Percentiles rank a stretch among this genome's conserved stretches.
Evolutionary conservation across 2,113 vertebrate species (phyloP).

Genomic region (Varanus komodoensis): DNA sequence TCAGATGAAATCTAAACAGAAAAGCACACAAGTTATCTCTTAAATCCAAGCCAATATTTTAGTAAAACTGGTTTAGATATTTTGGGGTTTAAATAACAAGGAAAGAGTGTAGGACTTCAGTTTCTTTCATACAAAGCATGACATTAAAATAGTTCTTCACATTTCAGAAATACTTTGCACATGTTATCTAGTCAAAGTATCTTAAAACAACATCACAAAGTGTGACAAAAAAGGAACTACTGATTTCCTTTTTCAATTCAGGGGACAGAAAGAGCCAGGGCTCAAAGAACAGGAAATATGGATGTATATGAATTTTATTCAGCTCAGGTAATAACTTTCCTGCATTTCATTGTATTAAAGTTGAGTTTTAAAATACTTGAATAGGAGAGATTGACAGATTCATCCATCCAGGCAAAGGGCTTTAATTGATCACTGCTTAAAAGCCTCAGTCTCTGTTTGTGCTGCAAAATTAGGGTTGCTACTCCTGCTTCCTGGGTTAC

Average conservation of each 20-base stretch:
- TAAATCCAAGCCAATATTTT: conserved; percentile 53
- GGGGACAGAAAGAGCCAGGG: conserved; percentile 7
- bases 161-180: conserved; percentile 36
- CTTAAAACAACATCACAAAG: not conserved
- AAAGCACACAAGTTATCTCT: conserved; percentile 53
- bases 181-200: conserved; percentile 8
- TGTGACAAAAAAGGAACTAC: conserved; percentile 23
- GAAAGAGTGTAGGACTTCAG: too few relatives aligned
- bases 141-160: conserved; percentile 30
- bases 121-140: not conserved
- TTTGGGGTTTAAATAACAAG: conserved; percentile 53
- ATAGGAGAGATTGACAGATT: too few relatives aligned
- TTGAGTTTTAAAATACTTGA: too few relatives aligned
- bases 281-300: conserved; percentile 38
- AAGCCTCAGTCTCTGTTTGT: too few relatives aligned
- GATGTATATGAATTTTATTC: too few relatives aligned
- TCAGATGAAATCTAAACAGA: conserved; percentile 69
- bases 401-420: too few relatives aligned
- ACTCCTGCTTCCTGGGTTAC: too few relatives aligned
- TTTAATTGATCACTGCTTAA: too few relatives aligned
- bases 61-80: conserved; percentile 29
- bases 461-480: too few relatives aligned
- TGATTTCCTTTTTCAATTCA: conserved; percentile 25
- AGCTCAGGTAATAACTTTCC: too few relatives aligned
- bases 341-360: too few relatives aligned